These are phyloP conservation scores for Drosophila lacteicornis DNA, from an alignment of 1,140 invertebrate genomes.

Conservation along the genomic window DNA sequence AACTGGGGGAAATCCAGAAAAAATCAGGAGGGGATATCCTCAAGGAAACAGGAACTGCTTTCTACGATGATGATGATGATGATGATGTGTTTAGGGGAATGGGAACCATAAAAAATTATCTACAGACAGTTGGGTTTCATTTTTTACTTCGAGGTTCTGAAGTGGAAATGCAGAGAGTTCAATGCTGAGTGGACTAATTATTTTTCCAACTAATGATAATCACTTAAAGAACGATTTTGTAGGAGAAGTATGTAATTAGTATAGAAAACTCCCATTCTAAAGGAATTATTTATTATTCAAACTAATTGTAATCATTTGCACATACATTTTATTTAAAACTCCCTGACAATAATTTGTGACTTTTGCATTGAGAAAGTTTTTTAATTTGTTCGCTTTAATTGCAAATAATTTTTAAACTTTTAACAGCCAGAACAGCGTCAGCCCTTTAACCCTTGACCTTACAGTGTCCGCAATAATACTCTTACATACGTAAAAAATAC, in stretches of 20 bases:
- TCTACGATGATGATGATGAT: constrained; percentile 44
- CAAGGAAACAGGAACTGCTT: constrained; percentile 40
- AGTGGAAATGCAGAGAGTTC: constrained; percentile 10
- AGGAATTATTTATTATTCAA: constrained; percentile 22
- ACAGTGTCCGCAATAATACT: constrained; percentile 28
- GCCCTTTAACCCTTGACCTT: constrained; percentile 58
- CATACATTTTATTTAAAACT: constrained; percentile 14
- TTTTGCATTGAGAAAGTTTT: constrained; percentile 60
- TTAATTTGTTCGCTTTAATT: constrained; percentile 82
- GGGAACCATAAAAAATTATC: constrained; percentile 29
- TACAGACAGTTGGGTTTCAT: constrained; percentile 15
- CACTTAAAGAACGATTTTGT: neutral
- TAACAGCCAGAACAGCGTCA: constrained; percentile 10
- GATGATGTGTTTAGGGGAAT: constrained; percentile 12
- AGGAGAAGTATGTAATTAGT: neutral
- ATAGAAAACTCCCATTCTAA: neutral
- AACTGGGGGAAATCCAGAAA: constrained; percentile 11
- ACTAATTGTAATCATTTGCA: constrained; percentile 43
- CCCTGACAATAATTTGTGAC: constrained; percentile 26
- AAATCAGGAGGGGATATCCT: constrained; percentile 33
- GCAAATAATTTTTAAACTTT: constrained; percentile 80
- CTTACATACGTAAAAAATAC: constrained; percentile 53
- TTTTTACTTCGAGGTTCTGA: neutral
- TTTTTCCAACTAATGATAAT: neutral
- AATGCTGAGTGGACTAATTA: neutral